Percentiles rank a stretch among this genome's conserved stretches.
phyloP scores from a whole-genome alignment of 2,888 invertebrate species.

The Tachystola acroxantha region DNA sequence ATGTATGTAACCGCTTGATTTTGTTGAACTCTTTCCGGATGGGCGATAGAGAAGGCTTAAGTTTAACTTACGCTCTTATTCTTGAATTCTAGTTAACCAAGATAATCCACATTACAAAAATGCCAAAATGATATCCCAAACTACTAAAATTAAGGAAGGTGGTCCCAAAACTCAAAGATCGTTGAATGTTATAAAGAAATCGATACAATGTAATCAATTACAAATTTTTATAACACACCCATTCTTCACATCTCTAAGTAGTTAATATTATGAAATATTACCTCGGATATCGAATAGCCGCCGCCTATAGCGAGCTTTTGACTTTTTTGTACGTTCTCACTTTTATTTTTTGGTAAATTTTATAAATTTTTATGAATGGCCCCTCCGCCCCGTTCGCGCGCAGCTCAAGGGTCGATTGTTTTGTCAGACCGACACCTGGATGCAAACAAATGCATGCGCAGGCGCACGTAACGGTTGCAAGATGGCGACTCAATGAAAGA shows the following conservation, averaged over 20 bases:
- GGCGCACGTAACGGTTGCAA: constrained; percentile 52
- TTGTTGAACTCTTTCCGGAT: too few species aligned
- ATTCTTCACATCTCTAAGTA: constrained; percentile 64
- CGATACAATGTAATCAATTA: constrained; percentile 57
- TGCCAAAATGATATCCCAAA: too few species aligned
- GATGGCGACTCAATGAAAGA: constrained; percentile 36
- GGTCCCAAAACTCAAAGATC: constrained; percentile 22
- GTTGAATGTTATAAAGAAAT: constrained; percentile 24
- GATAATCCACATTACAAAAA: too few species aligned
- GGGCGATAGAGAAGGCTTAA: too few species aligned
- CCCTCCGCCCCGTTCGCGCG: constrained; percentile 64
- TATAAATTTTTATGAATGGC: constrained; percentile 63
- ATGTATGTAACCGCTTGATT: too few species aligned
- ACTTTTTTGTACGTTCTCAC: constrained; percentile 46
- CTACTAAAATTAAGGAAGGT: too few species aligned
- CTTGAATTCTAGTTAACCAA: too few species aligned
- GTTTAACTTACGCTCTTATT: too few species aligned
- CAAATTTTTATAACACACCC: constrained; percentile 56
- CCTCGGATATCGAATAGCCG: constrained; percentile 45
- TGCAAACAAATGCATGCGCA: constrained; percentile 63
- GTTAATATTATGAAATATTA: constrained; percentile 75
- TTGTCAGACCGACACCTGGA: constrained; percentile 76
- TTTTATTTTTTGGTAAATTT: constrained; percentile 63
- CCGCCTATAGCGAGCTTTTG: constrained; percentile 30
- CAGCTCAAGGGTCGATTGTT: constrained; percentile 65